Evolutionary conservation across 1,140 invertebrate species (phyloP).

Genomic region (Dolichoris vasculosae): DNA sequence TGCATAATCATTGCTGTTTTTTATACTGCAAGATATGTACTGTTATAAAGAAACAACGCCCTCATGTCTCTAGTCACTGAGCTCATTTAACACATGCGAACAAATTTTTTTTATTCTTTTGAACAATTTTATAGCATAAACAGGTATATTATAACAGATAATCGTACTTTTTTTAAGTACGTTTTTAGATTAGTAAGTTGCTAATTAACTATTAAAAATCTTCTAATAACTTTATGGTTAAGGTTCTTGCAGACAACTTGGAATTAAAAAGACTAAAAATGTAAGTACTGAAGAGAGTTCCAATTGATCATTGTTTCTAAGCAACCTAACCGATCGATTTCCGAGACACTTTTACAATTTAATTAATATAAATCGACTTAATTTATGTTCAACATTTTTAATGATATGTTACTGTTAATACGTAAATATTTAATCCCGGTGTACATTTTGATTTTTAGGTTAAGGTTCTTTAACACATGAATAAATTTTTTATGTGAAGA

Average conservation of each 20-base stretch:
- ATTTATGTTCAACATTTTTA: neutral
- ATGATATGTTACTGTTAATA: neutral
- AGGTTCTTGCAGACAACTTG: neutral
- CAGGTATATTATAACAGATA: too few species aligned
- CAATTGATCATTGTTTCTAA: slow-evolving; percentile 49
- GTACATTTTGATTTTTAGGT: slow-evolving; percentile 42
- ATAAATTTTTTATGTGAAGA: neutral
- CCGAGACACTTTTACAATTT: neutral
- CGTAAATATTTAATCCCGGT: neutral
- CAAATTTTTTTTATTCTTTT: neutral
- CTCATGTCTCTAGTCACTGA: neutral
- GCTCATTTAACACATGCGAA: neutral
- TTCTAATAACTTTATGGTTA: neutral
- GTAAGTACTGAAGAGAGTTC: slow-evolving; percentile 48
- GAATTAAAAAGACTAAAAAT: slow-evolving; percentile 19
- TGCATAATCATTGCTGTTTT: neutral
- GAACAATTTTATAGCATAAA: neutral
- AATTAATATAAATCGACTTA: neutral
- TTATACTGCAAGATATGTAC: neutral
- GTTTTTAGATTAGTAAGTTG: neutral
- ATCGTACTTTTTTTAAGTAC: neutral
- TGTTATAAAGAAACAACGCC: neutral
- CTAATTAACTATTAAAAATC: slow-evolving; percentile 2
- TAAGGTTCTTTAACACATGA: slow-evolving; percentile 13
- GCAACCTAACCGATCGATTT: slow-evolving; percentile 48